Conservation (phyloP, 2,113 vertebrate genomes). For the Centropus bengalensis region DNA sequence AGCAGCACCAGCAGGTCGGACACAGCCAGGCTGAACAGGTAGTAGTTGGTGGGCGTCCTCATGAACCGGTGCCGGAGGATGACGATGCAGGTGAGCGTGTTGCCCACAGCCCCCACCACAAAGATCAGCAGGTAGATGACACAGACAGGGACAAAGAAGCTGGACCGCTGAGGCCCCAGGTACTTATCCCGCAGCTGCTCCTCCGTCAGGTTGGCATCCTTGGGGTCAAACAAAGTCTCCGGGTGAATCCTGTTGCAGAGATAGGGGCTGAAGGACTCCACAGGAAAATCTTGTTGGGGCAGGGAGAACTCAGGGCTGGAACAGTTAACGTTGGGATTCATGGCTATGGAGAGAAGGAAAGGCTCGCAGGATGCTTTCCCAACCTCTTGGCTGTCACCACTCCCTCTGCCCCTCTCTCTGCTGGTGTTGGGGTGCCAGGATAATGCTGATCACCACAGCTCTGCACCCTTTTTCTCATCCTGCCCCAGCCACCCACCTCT, state of each 20-base stretch:
- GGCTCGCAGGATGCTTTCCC: rapidly evolving
- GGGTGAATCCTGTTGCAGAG: conserved; percentile 75
- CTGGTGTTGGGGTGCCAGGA: neutral
- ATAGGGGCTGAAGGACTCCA: neutral
- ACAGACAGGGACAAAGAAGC: conserved; percentile 86
- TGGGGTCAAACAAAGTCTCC: neutral
- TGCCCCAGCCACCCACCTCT: neutral
- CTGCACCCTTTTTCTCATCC: rapidly evolving
- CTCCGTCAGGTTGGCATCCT: conserved; percentile 80
- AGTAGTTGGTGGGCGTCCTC: conserved; percentile 93
- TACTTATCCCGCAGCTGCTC: conserved; percentile 82
- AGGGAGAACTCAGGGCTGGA: conserved; percentile 31
- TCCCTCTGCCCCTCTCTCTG: neutral
- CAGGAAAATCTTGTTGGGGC: neutral
- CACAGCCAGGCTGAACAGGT: conserved; percentile 91
- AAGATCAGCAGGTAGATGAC: conserved; percentile 90
- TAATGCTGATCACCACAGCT: neutral
- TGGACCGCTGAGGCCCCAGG: conserved; percentile 83
- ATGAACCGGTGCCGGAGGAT: conserved; percentile 89
- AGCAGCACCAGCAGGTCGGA: conserved; percentile 93
- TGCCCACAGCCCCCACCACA: conserved; percentile 85
- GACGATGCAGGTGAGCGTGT: conserved; percentile 87
- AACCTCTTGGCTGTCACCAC: neutral
- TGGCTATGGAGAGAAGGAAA: neutral
- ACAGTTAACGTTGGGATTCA: conserved; percentile 70